Conservation (phyloP, 2,888 invertebrate species). For the Danaus chrysippus region DNA sequence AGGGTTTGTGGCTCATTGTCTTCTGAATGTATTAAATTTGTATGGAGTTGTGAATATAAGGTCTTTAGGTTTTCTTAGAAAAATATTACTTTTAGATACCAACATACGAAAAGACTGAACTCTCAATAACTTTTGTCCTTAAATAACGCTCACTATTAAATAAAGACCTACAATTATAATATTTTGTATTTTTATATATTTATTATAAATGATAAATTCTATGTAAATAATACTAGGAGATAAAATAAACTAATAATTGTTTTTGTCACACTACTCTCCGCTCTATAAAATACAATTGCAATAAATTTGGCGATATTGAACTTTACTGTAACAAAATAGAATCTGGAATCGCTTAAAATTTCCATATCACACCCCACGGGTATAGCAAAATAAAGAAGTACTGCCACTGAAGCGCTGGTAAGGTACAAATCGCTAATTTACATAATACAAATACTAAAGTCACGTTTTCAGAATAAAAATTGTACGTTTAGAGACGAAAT, state of each 20-base stretch:
- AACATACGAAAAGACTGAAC: too few species aligned
- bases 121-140: too few species aligned
- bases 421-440: slow-evolving; percentile 76
- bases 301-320: slow-evolving; percentile 35
- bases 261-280: neutral
- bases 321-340: slow-evolving; percentile 3
- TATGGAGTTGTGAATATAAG: slow-evolving; percentile 13
- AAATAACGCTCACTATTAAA: too few species aligned
- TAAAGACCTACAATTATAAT: too few species aligned
- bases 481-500: slow-evolving; percentile 50
- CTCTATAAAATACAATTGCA: slow-evolving; percentile 6
- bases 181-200: too few species aligned
- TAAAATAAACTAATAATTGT: neutral
- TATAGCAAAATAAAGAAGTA: slow-evolving; percentile 47
- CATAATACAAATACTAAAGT: slow-evolving; percentile 79
- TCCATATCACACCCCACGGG: slow-evolving; percentile 18
- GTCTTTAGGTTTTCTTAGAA: neutral
- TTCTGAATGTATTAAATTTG: neutral
- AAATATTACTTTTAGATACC: neutral
- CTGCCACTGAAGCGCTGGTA: slow-evolving; percentile 44
- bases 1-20: slow-evolving; percentile 1
- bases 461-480: slow-evolving; percentile 75
- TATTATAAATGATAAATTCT: too few species aligned
- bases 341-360: slow-evolving; percentile 7
- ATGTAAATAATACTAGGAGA: neutral